Base-by-base conservation (phyloP, 2,113 vertebrate species). In the Numenius arquata region DNA sequence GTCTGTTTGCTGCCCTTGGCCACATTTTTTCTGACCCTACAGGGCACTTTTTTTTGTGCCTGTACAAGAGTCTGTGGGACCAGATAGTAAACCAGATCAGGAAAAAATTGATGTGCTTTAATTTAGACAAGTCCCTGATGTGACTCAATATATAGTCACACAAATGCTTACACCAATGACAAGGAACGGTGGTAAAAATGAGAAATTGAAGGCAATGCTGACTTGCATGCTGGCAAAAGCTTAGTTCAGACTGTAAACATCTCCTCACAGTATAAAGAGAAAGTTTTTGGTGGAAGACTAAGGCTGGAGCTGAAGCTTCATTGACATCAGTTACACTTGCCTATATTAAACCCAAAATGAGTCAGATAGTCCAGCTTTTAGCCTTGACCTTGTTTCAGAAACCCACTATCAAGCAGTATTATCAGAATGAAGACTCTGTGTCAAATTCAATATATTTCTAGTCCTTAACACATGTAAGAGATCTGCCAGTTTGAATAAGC, bases 401-500 rank as follows among this genome's bases (percentile, higher is more conserved):
- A 40, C 8, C 21, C 55, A 52, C 56, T 55, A 86, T 66, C 48
- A 90, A 85, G 45, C 68, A 80, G 53, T 66, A 65, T 89, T 43
- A 93, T 68, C 67, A 90, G 82, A 96, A 72, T 45, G 34, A 93
- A 91, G 76, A 56, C 45, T 50, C 40, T 8, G 11, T 56, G 62
- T 68, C 12, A 45, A 68, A 81, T 66, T 74, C 72, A 77, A 74
- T 89, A 8, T 48, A 63, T 76, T 91, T 78, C 74, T 66, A 65
- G 50, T 61, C 59, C 55, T 85, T 25, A 83, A 36, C 47, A 29
- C 21, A 27, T 61, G 25, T 38, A 53, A 86, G 72, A 72, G 50
- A 83, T 47, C 47, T 91, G 81, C 68, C 92, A 91, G 78, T 68
- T 58, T 72, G 78, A 96, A 88, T 94, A 77, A 96, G 75, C 29